phyloP scores from a whole-genome alignment of 2,888 invertebrate species.

The Crossocerus cetratus region DNA sequence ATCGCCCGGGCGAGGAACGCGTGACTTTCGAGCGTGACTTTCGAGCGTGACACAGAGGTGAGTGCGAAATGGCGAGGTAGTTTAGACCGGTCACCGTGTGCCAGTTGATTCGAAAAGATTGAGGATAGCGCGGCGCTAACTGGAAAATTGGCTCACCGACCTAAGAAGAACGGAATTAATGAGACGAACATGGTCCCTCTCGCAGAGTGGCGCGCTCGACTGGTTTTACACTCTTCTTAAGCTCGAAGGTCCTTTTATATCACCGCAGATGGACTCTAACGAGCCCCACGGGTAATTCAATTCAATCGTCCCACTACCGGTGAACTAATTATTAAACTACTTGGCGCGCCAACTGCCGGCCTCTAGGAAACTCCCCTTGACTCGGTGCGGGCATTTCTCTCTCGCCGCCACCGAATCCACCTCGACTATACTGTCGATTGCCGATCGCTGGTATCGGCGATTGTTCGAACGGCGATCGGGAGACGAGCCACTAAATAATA shows the following conservation, averaged over 20 bases:
- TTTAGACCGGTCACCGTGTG: not conserved
- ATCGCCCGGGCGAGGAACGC: conserved; percentile 14
- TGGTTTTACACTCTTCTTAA: conserved; percentile 51
- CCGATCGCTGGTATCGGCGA: not conserved
- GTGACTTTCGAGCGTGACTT: no score
- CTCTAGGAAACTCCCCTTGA: not conserved
- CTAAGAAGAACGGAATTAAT: conserved; percentile 56
- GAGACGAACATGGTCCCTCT: conserved; percentile 43
- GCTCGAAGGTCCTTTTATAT: conserved; percentile 55
- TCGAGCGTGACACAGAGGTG: no score
- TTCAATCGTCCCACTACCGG: conserved; percentile 30
- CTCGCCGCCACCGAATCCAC: no score
- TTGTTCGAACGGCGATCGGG: not conserved
- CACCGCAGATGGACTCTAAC: conserved; percentile 28
- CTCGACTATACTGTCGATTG: not conserved
- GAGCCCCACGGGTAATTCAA: conserved; percentile 49
- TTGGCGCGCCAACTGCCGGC: conserved; percentile 12
- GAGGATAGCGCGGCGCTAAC: conserved; percentile 31
- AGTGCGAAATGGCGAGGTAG: no score
- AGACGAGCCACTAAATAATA: not conserved
- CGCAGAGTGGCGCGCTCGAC: conserved; percentile 36
- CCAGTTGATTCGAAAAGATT: conserved; percentile 21
- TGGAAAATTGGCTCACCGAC: conserved; percentile 48
- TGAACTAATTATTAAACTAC: conserved; percentile 26
- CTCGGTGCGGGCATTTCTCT: not conserved